Percentiles rank a stretch among this genome's conserved stretches.
phyloP scores from a whole-genome alignment of 2,888 invertebrate species.

The Platerodrilus igneus region DNA sequence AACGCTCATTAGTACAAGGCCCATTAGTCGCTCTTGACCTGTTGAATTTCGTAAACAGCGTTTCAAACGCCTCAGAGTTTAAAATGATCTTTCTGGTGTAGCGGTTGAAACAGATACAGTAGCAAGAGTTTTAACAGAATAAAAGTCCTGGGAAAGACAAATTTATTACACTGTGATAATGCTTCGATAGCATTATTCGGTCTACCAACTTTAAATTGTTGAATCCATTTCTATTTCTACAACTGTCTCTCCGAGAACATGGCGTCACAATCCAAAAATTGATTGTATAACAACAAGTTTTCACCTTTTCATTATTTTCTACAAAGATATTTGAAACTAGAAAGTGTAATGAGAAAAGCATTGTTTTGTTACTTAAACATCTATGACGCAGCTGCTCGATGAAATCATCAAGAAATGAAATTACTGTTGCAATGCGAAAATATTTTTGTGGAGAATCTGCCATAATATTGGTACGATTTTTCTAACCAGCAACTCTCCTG shows the following conservation, averaged over 20 bases:
- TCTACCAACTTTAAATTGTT: not conserved
- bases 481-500: slow-evolving; percentile 1
- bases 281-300: not conserved
- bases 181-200: no score
- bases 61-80: slow-evolving; percentile 2
- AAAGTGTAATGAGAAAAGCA: no score
- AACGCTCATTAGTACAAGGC: slow-evolving; percentile 3
- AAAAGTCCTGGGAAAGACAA: not conserved
- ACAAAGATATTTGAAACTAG: not conserved
- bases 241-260: not conserved
- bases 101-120: no score
- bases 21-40: slow-evolving; percentile 1
- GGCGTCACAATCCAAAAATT: slow-evolving; percentile 2
- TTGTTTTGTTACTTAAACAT: not conserved
- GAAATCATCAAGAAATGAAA: no score
- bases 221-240: no score
- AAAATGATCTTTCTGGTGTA: slow-evolving; percentile 1
- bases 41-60: slow-evolving; percentile 1
- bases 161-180: no score
- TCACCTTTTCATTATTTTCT: not conserved
- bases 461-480: not conserved
- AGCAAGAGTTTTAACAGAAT: not conserved
- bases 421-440: not conserved
- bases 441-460: not conserved
- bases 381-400: not conserved